Percentiles rank a stretch among this genome's conserved stretches.
Evolutionary conservation across 2,797 vertebrate genomes (phyloP).

Genomic region (Tachyglossus aculeatus): DNA sequence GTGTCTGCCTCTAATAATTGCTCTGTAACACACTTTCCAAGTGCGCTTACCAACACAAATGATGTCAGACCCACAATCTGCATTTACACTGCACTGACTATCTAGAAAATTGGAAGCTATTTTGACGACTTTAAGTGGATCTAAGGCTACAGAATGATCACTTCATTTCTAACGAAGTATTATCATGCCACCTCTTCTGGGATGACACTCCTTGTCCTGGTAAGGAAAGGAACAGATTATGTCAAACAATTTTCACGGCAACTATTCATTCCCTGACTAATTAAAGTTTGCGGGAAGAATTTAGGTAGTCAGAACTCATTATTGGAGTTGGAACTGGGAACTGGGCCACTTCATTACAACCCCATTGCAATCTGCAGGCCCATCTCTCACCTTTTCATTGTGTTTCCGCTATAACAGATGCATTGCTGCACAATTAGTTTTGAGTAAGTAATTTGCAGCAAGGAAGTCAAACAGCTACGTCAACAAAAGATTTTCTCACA

Average conservation of each 20-base stretch:
- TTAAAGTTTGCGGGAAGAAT: not conserved
- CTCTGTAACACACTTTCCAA: too few relatives aligned
- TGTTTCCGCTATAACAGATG: constrained; percentile 13
- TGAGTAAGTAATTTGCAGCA: constrained; percentile 11
- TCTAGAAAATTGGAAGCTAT: not conserved
- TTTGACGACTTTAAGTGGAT: not conserved
- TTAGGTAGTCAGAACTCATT: constrained; percentile 24
- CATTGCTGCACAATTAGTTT: constrained; percentile 1
- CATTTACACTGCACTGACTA: not conserved
- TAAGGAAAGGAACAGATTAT: not conserved
- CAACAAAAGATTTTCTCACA: constrained; percentile 32
- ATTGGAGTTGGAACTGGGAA: not conserved
- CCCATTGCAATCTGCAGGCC: not conserved
- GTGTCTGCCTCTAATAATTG: too few relatives aligned
- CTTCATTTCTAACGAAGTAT: not conserved
- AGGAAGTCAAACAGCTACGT: constrained; percentile 3
- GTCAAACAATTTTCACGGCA: constrained; percentile 1
- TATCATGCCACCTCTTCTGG: not conserved
- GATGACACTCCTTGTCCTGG: not conserved
- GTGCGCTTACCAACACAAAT: too few relatives aligned
- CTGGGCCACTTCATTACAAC: not conserved
- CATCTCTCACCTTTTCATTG: constrained; percentile 1
- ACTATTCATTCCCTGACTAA: not conserved
- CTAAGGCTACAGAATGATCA: not conserved
- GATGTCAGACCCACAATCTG: too few relatives aligned